Evolutionary conservation across 1,140 invertebrate genomes (phyloP).

Genomic region (Andricus grossulariae): DNA sequence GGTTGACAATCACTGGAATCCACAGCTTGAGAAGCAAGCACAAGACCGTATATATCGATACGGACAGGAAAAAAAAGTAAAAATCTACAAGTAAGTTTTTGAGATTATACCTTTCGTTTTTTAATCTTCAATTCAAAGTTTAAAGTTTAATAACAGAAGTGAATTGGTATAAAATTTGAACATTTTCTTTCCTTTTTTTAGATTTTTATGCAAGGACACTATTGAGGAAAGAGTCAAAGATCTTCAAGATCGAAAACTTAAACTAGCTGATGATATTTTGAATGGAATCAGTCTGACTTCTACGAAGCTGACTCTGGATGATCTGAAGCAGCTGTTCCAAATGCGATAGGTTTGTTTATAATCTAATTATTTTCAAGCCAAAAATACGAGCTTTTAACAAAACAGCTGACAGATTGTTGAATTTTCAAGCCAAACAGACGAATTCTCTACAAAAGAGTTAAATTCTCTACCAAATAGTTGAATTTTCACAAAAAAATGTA

Average conservation of each 20-base stretch:
- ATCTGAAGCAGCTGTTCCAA: constrained; percentile 84
- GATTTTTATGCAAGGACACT: constrained; percentile 87
- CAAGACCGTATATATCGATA: constrained; percentile 93
- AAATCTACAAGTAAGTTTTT: constrained; percentile 84
- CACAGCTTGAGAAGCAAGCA: constrained; percentile 92
- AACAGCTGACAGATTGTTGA: too few relatives aligned
- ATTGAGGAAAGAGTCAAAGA: constrained; percentile 89
- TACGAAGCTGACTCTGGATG: constrained; percentile 84
- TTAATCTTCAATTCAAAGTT: constrained; percentile 5
- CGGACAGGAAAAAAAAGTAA: constrained; percentile 89
- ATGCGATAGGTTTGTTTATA: constrained; percentile 7
- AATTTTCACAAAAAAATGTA: too few relatives aligned
- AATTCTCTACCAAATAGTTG: too few relatives aligned
- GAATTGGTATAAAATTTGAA: constrained; percentile 36
- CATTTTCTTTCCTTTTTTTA: constrained; percentile 63
- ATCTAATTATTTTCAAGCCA: too few relatives aligned
- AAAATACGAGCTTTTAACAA: too few relatives aligned
- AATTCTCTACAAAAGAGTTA: too few relatives aligned
- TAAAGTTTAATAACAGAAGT: constrained; percentile 11
- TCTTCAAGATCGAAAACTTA: constrained; percentile 88
- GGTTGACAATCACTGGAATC: constrained; percentile 96
- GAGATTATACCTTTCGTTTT: background rate
- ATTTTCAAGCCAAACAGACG: too few relatives aligned
- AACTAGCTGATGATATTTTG: constrained; percentile 85
- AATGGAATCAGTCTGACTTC: constrained; percentile 79